phyloP scores from a whole-genome alignment of 2,113 vertebrate species.

The Sakesphorus luctuosus region DNA sequence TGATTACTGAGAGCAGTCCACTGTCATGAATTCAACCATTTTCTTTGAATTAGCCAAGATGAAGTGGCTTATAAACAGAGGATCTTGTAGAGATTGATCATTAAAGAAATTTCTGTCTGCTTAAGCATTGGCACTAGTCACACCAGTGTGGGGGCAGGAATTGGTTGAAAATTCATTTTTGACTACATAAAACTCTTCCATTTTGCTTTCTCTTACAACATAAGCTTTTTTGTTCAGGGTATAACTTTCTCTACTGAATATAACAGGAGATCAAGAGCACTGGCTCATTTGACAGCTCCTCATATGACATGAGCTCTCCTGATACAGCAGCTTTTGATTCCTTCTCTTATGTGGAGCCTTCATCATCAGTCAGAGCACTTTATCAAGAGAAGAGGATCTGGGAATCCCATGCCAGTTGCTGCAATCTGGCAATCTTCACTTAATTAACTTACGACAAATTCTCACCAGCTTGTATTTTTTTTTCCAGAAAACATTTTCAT shows the following conservation, averaged over 20 bases:
- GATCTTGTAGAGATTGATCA: not conserved
- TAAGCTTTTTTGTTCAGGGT: not conserved
- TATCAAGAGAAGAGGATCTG: not conserved
- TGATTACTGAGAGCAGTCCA: not conserved
- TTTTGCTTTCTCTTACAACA: not conserved
- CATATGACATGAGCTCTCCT: not conserved
- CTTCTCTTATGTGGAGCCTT: not conserved
- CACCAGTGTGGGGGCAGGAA: not conserved
- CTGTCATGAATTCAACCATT: not conserved
- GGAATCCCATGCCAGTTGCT: not conserved
- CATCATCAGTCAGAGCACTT: not conserved
- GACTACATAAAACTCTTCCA: not conserved
- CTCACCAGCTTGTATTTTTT: not conserved
- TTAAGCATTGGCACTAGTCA: not conserved
- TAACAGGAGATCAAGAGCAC: not conserved
- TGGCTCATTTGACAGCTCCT: not conserved
- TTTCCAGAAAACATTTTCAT: not conserved
- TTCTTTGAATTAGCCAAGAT: not conserved
- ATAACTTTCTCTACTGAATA: not conserved
- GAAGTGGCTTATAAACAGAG: not conserved
- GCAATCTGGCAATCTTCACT: slow-evolving; percentile 15
- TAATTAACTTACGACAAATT: slow-evolving; percentile 35
- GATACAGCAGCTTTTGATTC: not conserved
- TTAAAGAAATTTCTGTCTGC: not conserved
- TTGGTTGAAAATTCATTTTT: not conserved